Percentiles rank a stretch among this genome's conserved stretches.
Conservation (phyloP, 2,113 vertebrate genomes). For the Cynopterus brachyotis region DNA sequence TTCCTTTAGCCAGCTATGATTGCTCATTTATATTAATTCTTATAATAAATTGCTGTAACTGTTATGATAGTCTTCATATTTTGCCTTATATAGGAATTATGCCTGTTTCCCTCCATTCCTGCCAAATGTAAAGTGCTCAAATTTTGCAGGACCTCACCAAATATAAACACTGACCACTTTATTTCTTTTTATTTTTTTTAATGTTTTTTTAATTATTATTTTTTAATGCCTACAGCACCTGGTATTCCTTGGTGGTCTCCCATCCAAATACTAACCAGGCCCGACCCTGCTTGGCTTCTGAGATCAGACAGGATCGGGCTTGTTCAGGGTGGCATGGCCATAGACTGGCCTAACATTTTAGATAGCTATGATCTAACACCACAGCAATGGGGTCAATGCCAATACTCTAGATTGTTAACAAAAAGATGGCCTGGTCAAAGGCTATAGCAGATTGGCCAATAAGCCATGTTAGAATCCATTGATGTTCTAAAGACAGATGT, state of each 20-base stretch:
- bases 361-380: neutral
- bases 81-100: neutral
- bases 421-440: neutral
- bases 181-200: no score
- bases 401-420: neutral
- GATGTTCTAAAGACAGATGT: neutral
- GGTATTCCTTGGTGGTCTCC: no score
- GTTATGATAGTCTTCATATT: neutral
- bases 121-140: neutral
- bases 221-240: no score
- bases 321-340: no score
- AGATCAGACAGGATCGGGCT: no score
- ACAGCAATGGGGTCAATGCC: neutral
- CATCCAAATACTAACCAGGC: no score
- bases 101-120: neutral
- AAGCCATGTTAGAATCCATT: neutral
- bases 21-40: constrained; percentile 29
- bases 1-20: neutral
- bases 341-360: neutral
- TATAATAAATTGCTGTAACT: neutral
- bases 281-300: no score
- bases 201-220: no score
- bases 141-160: neutral
- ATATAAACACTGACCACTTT: neutral
- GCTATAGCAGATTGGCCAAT: neutral